Conservation (phyloP, 2,888 invertebrate genomes). For the Drosophila monieri region DNA sequence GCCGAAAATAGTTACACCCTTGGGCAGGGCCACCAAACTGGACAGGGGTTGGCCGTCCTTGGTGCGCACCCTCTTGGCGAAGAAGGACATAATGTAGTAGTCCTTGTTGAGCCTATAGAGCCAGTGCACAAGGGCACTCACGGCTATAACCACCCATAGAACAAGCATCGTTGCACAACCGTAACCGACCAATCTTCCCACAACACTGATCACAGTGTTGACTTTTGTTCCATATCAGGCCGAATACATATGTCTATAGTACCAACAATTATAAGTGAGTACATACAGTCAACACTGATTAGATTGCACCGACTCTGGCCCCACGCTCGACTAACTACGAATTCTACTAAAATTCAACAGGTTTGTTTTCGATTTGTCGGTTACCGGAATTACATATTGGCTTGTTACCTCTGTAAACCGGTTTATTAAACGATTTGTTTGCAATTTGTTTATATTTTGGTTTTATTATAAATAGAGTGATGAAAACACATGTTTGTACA, state of each 20-base stretch:
- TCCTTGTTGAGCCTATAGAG: slow-evolving; percentile 58
- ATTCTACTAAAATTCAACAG: neutral
- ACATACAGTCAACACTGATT: neutral
- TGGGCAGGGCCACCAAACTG: slow-evolving; percentile 51
- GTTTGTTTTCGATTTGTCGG: neutral
- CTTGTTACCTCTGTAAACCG: neutral
- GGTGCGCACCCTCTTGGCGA: slow-evolving; percentile 64
- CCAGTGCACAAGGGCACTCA: slow-evolving; percentile 50
- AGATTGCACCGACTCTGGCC: neutral
- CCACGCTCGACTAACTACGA: neutral
- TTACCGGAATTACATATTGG: neutral
- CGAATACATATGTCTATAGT: neutral
- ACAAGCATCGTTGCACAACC: slow-evolving; percentile 5
- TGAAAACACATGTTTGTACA: neutral
- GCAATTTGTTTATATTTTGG: neutral
- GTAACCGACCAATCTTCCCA: neutral
- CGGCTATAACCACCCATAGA: slow-evolving; percentile 42
- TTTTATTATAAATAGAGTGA: neutral
- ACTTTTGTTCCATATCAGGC: neutral
- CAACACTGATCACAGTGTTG: neutral
- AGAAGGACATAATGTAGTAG: slow-evolving; percentile 57
- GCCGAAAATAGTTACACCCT: slow-evolving; percentile 72
- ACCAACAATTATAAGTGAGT: neutral
- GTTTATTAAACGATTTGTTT: neutral
- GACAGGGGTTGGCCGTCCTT: slow-evolving; percentile 68